Base-by-base conservation (phyloP, 2,888 invertebrate genomes). In the Glyphotaelius pellucidus region DNA sequence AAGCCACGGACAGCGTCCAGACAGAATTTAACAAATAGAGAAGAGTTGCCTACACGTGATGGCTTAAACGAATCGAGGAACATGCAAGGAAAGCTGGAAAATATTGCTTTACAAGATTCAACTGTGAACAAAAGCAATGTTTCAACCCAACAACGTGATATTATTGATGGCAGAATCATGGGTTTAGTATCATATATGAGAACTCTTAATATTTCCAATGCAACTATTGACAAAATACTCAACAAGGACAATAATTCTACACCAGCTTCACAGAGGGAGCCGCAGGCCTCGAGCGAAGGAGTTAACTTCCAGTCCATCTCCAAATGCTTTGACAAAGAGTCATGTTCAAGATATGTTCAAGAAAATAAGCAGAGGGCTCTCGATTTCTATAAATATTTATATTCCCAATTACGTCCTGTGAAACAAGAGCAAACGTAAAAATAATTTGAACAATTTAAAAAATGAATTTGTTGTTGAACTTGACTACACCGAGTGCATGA, bases 321-420 rank as follows among this genome's bases (percentile, higher is more conserved):
- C n/a, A 91, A 81, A 79, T 93, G 93, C 67, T 90, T 86, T 81
- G 91, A 93, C 90, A 93, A 93, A 38, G 92, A 93, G 32, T 93
- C 92, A 7, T 93, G 96, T 92, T 94, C 95, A 30, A 95, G 95
- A 90, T 95, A 95, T 88, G 95, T 94, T 2, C 95, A 95, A 0
- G 95, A 95, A 93, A 95, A 96, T 92, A 95, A 94, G 91, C 96
- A 96, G 93, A 96, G 95, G 94, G 96, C 96, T 19, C 94, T 96
- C 86, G 96, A 96, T 93, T 96, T 96, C 94, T 96, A 96, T 94
- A 96, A 95, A 94, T 96, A 96, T 93, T 95, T 96, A 7, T 96
- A 96, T 94, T 95, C 96, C 4, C 96, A 96, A 92, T 93, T 96
- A 80, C 94, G 91, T 19, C 90, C 92, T 15, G 90, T 91, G 52